Base-by-base conservation (phyloP, 2,888 invertebrate species). In the Beris chalybata region DNA sequence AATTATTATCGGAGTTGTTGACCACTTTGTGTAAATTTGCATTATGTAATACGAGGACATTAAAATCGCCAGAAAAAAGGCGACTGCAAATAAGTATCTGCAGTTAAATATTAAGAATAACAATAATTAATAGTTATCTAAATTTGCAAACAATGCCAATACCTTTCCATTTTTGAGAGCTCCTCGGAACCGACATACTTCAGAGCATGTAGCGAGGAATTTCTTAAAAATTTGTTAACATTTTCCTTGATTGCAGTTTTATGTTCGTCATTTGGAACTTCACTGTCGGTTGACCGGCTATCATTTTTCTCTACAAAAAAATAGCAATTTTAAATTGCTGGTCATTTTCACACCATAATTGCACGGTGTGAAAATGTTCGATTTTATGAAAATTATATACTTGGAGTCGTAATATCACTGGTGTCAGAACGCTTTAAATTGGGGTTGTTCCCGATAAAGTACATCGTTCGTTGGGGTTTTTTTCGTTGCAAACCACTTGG, bases 1-100 rank as follows among this genome's bases (percentile, higher is more conserved):
- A 64, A 92, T 89, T 50, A 93, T 91, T 74, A 93, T 89, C 0
- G 93, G 93, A 11, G 87, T 84, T 4, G 84, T 82, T 6, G 85
- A 83, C 88, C 91, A 93, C 77, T 90, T 92, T 1, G 82, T 80
- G 75, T 90, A 92, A 1, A 92, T 45, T 73, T 87, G 88, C 50
- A 85, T 81, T 58, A 92, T 92, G 76, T 90, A 92, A 76, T 89
- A 91, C 0, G 82, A 82, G 0, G 92, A 90, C 59, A 88, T 84
- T 31, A 85, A 74, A 4, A 90, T 79, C 0, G 92, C 92, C 61
- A 85, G 9, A 22, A 32, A 50, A 57, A 65, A 65, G 32, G 65
- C 57, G 1, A 57, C 29, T 2, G 12, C 58, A 31, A 65, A 65
- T 5, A 57, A 13, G n/a, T 43, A 61, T 22, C 61, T 61, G 31